Evolutionary conservation across 2,797 vertebrate species (phyloP), one percentile per base, ranked within the genome.

Genomic region (Botia kubotai): DNA sequence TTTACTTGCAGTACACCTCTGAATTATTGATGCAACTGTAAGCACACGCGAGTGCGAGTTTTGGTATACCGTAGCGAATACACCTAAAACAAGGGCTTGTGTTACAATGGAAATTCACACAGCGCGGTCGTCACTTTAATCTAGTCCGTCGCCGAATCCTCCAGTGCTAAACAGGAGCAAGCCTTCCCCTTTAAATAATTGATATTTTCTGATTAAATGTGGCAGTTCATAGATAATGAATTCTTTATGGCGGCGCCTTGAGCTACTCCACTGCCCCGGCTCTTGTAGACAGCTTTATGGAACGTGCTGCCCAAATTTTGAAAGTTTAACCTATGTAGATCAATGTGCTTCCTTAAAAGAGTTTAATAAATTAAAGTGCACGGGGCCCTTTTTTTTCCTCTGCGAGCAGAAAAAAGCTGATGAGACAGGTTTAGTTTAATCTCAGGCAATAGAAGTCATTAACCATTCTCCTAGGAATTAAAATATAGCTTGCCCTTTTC

Each of bases 341-440:
- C 97, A 98, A 98, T 98, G 97, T 96, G 96, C 96, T 97, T 97
- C 95, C 95, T 98, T 98, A 98, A 98, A 97, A 98, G 97, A 98
- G 96, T 98, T 98, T 98, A 98, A 99, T 98, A 99, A 98, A 99
- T 98, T 96, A 98, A 98, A 98, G 97, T 97, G 97, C 96, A 97
- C 95, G 94, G 96, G 96, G 96, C 94, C 23, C 95, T 96, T 95
- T 95, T 95, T 86, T 95, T 95, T 96, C 90, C 90, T 93, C 95
- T 94, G 95, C 89, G 95, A 95, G 97, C 97, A 97, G 96, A 98
- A 99, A 80, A 99, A 97, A 99, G 97, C 97, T 99, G 97, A 99
- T 98, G 97, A 99, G 98, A 99, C 98, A 99, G 98, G 97, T 99
- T 99, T 99, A 98, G 97, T 98, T 98, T 99, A 99, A 99, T 99